Base-by-base conservation (phyloP, 2,113 vertebrate species). In the Formicarius rufipectus region DNA sequence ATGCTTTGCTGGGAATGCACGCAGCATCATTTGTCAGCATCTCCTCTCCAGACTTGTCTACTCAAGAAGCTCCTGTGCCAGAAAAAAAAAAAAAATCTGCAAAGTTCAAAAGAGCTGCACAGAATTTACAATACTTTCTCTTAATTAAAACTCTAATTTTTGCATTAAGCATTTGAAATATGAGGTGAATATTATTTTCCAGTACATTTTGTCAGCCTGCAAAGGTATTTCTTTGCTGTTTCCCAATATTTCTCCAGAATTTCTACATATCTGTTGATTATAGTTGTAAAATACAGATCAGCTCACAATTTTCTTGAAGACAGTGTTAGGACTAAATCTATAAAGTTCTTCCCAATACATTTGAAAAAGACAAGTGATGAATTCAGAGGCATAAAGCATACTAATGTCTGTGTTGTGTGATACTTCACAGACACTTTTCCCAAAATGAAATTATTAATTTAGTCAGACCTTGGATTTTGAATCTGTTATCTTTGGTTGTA, bases 251-350 rank as follows among this genome's bases (percentile, higher is more conserved):
- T 84, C 55, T 79, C 40, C 25, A 56, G 39, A 72, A 39, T 93
- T 87, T 80, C 92, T 63, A 73, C 15, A 49, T 31, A 84, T 82
- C 28, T 56, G 14, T 84, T 91, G 53, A 82, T 93, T 84, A 74
- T 15, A 64, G 69, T 18, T 87, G 31, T 86, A 97, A 96, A 94
- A 87, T 42, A 95, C 25, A 82, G 90, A 89, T 67, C 67, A 66
- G 23, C 21, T 93, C 69, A 73, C 87, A 53, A 77, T 64, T 88
- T 52, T 88, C 28, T 69, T 62, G 50, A 90, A 90, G 89, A 74
- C 58, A 90, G 53, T 8, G 22, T 92, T 95, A 95, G 50, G 39
- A 86, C 53, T 93, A 91, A 86, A 93, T 91, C 83, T 66, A 45
- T 90, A 94, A 81, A 31, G 62, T 13, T 85, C 31, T 87, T 87